Conservation (phyloP, 2,888 invertebrate genomes). For the Selenia dentaria region DNA sequence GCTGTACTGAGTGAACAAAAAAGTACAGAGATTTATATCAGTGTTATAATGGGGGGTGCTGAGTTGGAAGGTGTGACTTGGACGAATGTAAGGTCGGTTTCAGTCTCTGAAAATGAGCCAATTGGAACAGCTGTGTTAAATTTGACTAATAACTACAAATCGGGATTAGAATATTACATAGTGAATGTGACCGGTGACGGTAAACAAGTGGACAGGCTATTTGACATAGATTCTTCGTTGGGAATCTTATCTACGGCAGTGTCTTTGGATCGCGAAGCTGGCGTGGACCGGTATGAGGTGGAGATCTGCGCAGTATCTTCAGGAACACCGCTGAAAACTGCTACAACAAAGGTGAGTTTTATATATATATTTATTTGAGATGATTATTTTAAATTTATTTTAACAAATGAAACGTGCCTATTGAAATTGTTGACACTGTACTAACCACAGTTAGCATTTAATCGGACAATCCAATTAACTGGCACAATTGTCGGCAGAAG, state of each 20-base stretch:
- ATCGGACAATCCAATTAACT: constrained; percentile 74
- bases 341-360: constrained; percentile 91
- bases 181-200: constrained; percentile 92
- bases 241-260: constrained; percentile 95
- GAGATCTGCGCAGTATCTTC: constrained; percentile 93
- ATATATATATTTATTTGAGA: background rate
- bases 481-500: constrained; percentile 69
- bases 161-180: constrained; percentile 94
- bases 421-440: constrained; percentile 44
- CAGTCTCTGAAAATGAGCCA: constrained; percentile 95
- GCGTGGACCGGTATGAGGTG: constrained; percentile 92
- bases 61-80: constrained; percentile 85
- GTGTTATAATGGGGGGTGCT: constrained; percentile 89
- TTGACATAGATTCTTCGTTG: constrained; percentile 94
- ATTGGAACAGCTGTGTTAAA: constrained; percentile 93
- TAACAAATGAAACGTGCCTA: constrained; percentile 35
- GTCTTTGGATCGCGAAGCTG: constrained; percentile 92
- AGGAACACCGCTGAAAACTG: constrained; percentile 89
- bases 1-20: constrained; percentile 95
- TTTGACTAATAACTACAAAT: constrained; percentile 88
- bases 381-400: background rate
- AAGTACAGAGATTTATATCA: constrained; percentile 94
- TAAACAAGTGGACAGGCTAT: constrained; percentile 93
- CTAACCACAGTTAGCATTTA: constrained; percentile 49
- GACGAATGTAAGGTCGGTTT: constrained; percentile 88